phyloP scores from a whole-genome alignment of 2,797 vertebrate genomes.

The Taeniopygia guttata region DNA sequence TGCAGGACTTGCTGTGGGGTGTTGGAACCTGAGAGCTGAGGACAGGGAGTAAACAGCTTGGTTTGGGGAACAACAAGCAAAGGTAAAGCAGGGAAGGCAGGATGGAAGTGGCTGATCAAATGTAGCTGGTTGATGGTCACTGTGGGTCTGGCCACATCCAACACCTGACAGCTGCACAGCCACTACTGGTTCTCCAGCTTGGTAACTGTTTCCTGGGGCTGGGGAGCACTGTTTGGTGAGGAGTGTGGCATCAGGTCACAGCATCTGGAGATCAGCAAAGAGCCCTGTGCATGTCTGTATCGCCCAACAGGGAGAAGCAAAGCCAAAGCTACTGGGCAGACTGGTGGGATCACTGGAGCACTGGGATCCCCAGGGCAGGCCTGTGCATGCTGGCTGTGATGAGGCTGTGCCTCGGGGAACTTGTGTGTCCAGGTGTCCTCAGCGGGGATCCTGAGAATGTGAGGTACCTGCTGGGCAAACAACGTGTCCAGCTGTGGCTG shows the following conservation, averaged over 20 bases:
- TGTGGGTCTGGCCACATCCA: not conserved
- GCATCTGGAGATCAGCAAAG: not conserved
- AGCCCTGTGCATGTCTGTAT: not conserved
- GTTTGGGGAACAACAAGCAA: not conserved
- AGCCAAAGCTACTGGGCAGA: not conserved
- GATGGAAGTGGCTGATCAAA: not conserved
- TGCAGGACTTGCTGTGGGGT: not conserved
- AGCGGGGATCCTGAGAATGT: not conserved
- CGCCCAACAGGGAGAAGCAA: not conserved
- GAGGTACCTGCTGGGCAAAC: not conserved
- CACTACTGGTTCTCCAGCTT: not conserved
- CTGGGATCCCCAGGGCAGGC: not conserved
- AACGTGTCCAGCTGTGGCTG: accelerated
- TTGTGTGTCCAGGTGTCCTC: not conserved
- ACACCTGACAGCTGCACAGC: not conserved
- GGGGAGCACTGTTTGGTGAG: not conserved
- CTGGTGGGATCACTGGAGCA: not conserved
- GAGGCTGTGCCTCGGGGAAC: not conserved
- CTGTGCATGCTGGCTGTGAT: not conserved
- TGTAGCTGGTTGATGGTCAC: no score
- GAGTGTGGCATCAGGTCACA: not conserved
- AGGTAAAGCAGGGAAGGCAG: not conserved
- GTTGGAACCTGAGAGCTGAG: not conserved
- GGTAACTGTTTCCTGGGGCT: not conserved
- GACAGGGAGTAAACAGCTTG: not conserved